These are phyloP conservation scores for Dasyurus viverrinus DNA, from an alignment of 2,113 vertebrate species.

Conservation along the genomic window DNA sequence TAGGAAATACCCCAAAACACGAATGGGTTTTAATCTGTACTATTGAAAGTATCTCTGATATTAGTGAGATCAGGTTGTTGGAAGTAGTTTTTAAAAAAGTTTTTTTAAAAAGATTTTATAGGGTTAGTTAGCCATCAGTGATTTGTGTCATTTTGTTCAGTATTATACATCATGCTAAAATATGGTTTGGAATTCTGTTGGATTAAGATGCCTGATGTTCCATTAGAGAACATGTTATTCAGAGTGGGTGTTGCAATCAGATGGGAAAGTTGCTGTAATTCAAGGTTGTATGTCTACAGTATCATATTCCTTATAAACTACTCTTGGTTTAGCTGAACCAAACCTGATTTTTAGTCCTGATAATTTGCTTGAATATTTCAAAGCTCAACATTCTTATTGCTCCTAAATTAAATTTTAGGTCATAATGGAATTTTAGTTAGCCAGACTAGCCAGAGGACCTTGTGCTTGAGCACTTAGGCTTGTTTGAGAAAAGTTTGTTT, in stretches of 20 bases:
- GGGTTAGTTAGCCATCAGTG: background rate
- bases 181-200: background rate
- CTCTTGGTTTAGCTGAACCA: background rate
- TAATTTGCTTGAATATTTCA: background rate
- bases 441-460: background rate
- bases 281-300: background rate
- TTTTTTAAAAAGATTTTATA: background rate
- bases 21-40: background rate
- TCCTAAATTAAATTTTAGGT: rapidly evolving
- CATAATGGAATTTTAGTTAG: background rate
- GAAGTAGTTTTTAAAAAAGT: background rate
- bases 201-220: background rate
- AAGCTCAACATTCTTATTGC: background rate
- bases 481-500: background rate
- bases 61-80: background rate
- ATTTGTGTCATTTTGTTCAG: background rate
- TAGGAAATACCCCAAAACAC: too few species aligned
- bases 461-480: background rate
- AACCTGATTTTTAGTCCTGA: background rate
- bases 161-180: background rate
- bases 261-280: background rate
- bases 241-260: background rate
- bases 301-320: background rate
- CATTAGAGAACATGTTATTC: background rate
- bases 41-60: background rate